Evolutionary conservation across 2,113 vertebrate genomes (phyloP).

Genomic region (Melanerpes formicivorus): DNA sequence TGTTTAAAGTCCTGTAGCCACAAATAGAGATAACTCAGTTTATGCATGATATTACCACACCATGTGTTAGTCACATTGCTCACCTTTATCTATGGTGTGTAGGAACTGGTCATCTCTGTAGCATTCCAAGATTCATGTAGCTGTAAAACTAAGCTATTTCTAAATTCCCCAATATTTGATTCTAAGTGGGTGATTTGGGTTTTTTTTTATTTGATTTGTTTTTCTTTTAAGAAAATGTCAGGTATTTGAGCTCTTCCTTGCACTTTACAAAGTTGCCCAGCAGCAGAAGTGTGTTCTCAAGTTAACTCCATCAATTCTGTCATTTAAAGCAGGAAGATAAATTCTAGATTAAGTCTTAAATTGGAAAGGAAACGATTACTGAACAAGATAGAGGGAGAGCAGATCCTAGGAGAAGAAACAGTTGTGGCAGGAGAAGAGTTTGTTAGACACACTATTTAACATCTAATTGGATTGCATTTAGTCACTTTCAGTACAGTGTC

Average conservation of each 20-base stretch:
- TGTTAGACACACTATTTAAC: background rate
- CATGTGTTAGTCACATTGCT: background rate
- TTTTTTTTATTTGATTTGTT: background rate
- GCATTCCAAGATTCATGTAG: background rate
- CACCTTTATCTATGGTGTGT: background rate
- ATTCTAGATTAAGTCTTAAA: background rate
- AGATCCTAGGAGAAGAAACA: background rate
- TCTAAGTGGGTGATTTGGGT: background rate
- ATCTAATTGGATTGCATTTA: background rate
- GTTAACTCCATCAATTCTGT: background rate
- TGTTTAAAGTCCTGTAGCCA: background rate
- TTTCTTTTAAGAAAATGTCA: background rate
- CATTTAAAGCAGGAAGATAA: background rate
- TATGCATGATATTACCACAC: background rate
- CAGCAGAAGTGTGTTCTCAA: background rate
- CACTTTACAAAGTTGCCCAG: background rate
- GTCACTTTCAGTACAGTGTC: accelerated
- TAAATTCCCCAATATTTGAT: background rate
- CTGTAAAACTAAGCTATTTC: background rate
- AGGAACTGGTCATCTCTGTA: background rate
- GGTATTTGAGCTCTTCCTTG: background rate
- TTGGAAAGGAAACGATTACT: background rate
- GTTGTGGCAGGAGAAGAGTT: background rate
- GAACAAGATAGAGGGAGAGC: background rate
- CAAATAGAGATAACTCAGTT: background rate